Evolutionary conservation across 2,888 invertebrate genomes (phyloP), one percentile per base, ranked within the genome.

Genomic region (Archips xylosteana): DNA sequence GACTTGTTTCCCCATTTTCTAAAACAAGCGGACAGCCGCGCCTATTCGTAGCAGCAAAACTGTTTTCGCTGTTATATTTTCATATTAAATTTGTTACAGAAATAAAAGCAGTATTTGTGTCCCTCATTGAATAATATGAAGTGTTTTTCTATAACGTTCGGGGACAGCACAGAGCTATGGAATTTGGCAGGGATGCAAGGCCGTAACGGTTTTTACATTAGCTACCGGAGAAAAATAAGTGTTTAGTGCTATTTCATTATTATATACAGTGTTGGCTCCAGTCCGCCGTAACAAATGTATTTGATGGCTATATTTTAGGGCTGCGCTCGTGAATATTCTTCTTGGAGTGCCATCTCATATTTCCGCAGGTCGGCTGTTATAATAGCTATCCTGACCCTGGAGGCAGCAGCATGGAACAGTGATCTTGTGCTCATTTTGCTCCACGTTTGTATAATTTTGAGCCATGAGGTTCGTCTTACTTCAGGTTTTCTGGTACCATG

Each of bases 181-280:
- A 85, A 90, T 89, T 90, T 89, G 91, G 92, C 91, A 87, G 77
- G 78, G 75, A 75, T 74, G 81, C 90, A 86, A 90, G 89, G 89
- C 84, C 89, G 78, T 76, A 80, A 57, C 82, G 80, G 78, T 83
- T 87, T 81, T 78, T 80, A 80, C 81, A 78, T 57, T 77, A 78
- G 75, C 74, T 67, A 78, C 74, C 76, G 76, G 75, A 70, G 75
- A 77, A 75, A 74, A 66, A 67, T 65, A 74, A 67, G 66, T 66
- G 68, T 62, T 70, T 74, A 74, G 39, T 62, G 67, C 57, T 74
- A 66, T 71, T 74, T 57, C 66, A 67, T 67, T 49, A 67, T 66
- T 62, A 74, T 59, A 54, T 54, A 62, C 32, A 63, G 8, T 36
- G 39, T 73, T 73, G 74, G 69, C 65, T 65, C 65, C 39, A 36